A percentile compares a stretch with the other conserved stretches of the same genome.
phyloP scores from a whole-genome alignment of 2,113 vertebrate genomes.

The Ancistrus triradiatus region DNA sequence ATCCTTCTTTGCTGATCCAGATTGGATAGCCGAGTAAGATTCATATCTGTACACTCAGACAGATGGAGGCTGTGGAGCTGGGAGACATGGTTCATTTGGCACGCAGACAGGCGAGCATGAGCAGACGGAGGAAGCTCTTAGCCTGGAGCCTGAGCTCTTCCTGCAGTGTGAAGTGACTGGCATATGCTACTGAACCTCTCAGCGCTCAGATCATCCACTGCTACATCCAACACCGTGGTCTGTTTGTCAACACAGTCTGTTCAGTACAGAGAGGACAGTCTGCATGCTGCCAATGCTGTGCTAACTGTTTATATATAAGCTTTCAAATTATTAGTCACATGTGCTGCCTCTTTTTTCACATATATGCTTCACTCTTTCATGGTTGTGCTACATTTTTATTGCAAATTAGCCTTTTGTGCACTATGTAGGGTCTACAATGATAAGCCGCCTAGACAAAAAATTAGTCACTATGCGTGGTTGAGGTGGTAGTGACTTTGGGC shows the following conservation, averaged over 20 bases:
- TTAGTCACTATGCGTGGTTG: too few species aligned
- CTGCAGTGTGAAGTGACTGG: conserved; percentile 20
- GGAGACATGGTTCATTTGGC: conserved; percentile 20
- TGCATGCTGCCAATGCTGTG: neutral
- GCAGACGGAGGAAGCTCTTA: conserved; percentile 33
- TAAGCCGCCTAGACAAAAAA: too few species aligned
- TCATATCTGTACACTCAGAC: conserved; percentile 1
- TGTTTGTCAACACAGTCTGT: conserved; percentile 16
- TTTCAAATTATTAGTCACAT: too few species aligned
- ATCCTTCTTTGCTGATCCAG: too few species aligned
- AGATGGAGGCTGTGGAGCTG: conserved; percentile 17
- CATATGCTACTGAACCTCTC: conserved; percentile 30
- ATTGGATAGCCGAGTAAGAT: too few species aligned
- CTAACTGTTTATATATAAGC: too few species aligned
- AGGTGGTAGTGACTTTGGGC: too few species aligned
- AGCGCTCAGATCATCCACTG: conserved; percentile 17
- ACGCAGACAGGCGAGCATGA: conserved; percentile 13
- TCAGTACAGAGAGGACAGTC: neutral
- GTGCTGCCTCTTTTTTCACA: too few species aligned
- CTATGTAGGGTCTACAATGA: too few species aligned
- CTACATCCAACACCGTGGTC: neutral
- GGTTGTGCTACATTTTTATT: too few species aligned
- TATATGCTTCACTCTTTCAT: too few species aligned
- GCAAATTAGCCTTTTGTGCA: too few species aligned
- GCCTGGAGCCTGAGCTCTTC: conserved; percentile 26